Conservation (phyloP, 2,888 invertebrate genomes). For the Perdita meconis region DNA sequence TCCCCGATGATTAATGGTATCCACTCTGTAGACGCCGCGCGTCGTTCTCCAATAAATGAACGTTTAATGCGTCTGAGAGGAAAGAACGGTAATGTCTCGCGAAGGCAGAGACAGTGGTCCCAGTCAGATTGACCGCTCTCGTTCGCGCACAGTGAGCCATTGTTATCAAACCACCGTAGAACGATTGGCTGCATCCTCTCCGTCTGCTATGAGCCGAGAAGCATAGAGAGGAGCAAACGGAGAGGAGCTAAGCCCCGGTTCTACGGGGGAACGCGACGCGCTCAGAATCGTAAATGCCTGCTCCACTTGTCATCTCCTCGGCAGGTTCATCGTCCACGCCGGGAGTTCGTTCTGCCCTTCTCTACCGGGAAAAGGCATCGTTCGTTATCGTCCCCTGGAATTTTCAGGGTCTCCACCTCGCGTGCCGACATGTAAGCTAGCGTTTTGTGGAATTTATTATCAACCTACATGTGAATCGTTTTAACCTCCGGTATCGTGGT, state of each 20-base stretch:
- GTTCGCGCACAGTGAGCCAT: conserved; percentile 70
- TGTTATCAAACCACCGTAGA: conserved; percentile 66
- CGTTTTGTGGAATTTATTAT: conserved; percentile 52
- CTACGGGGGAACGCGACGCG: conserved; percentile 66
- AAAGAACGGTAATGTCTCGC: conserved; percentile 29
- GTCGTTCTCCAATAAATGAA: conserved; percentile 23
- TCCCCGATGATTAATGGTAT: conserved; percentile 45
- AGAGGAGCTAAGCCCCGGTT: neutral
- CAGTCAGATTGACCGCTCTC: conserved; percentile 53
- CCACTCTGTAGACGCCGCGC: neutral
- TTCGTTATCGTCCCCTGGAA: conserved; percentile 56
- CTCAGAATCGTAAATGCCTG: conserved; percentile 70
- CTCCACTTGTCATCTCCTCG: conserved; percentile 70
- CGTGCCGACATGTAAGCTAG: conserved; percentile 39
- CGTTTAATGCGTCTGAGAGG: conserved; percentile 28
- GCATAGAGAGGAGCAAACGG: conserved; percentile 3
- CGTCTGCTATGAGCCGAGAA: conserved; percentile 2
- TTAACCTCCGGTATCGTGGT: conserved; percentile 5
- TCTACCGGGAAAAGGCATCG: conserved; percentile 40
- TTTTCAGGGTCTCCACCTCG: conserved; percentile 46
- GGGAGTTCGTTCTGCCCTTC: conserved; percentile 23
- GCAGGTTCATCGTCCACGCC: conserved; percentile 65
- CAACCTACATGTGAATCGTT: conserved; percentile 38
- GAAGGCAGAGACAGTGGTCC: conserved; percentile 37
- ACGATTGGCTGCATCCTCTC: conserved; percentile 63